These are phyloP conservation scores for Nesidiocoris tenuis DNA, from an alignment of 2,888 invertebrate species.

Conservation along the genomic window DNA sequence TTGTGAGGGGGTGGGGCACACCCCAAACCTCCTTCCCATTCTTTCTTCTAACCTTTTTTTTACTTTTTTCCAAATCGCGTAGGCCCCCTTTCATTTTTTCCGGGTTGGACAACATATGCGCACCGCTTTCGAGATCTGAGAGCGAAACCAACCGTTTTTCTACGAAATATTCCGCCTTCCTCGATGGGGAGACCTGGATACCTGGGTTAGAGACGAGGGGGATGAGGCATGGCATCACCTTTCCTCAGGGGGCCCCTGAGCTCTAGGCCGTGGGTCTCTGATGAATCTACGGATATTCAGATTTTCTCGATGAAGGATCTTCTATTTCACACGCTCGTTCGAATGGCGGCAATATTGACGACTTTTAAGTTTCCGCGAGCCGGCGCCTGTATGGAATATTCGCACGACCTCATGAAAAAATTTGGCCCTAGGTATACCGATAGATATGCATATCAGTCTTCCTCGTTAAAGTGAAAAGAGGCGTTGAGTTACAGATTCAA, in stretches of 20 bases:
- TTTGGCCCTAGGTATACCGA: too few relatives aligned
- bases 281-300: neutral
- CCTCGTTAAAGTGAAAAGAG: too few relatives aligned
- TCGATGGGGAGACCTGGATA: neutral
- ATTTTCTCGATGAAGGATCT: neutral
- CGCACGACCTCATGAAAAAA: too few relatives aligned
- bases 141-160: constrained; percentile 40
- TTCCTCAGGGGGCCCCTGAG: neutral
- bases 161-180: constrained; percentile 9
- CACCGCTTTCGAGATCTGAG: constrained; percentile 1
- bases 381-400: too few relatives aligned
- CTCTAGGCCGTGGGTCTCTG: neutral
- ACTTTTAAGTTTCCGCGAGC: too few relatives aligned
- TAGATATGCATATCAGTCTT: too few relatives aligned
- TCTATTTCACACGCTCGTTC: too few relatives aligned
- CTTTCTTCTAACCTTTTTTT: neutral
- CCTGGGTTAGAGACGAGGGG: neutral
- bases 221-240: neutral
- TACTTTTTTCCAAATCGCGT: constrained; percentile 14
- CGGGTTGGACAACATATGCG: constrained; percentile 41
- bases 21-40: constrained; percentile 17
- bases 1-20: constrained; percentile 37
- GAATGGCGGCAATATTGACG: too few relatives aligned
- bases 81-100: constrained; percentile 39
- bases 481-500: too few relatives aligned